A percentile compares a stretch with the other conserved stretches of the same genome.
Evolutionary conservation across 2,797 vertebrate species (phyloP).

Genomic region (Acropternis orthonyx): DNA sequence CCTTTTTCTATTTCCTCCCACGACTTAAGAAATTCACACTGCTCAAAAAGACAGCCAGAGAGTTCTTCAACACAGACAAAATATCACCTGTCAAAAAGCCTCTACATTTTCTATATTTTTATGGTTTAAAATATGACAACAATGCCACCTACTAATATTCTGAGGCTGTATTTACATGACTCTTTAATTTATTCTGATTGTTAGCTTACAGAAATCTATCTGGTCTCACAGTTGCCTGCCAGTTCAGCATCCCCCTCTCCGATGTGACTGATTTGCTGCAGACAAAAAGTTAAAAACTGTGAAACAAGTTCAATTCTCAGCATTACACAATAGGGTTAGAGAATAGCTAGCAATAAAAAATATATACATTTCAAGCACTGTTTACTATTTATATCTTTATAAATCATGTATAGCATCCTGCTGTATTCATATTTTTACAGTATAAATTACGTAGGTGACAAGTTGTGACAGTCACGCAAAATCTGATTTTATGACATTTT

Average conservation of each 20-base stretch:
- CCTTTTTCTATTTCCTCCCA: neutral
- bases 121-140: neutral
- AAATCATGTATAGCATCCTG: conserved; percentile 55
- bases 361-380: conserved; percentile 40
- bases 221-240: neutral
- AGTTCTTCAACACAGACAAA: neutral
- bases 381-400: conserved; percentile 65
- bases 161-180: neutral
- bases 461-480: conserved; percentile 55
- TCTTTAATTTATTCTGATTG: neutral
- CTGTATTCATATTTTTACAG: conserved; percentile 57
- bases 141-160: neutral
- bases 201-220: conserved; percentile 5
- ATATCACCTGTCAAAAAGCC: neutral
- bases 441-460: conserved; percentile 61
- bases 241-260: neutral
- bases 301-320: conserved; percentile 6
- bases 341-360: conserved; percentile 22
- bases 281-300: conserved; percentile 2
- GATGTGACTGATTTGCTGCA: neutral
- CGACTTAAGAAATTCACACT: neutral
- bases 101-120: neutral
- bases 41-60: neutral
- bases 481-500: conserved; percentile 61
- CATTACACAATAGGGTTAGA: neutral